Percentiles rank a stretch among this genome's conserved stretches.
phyloP scores from a whole-genome alignment of 2,797 vertebrate genomes.

The Menidia menidia region DNA sequence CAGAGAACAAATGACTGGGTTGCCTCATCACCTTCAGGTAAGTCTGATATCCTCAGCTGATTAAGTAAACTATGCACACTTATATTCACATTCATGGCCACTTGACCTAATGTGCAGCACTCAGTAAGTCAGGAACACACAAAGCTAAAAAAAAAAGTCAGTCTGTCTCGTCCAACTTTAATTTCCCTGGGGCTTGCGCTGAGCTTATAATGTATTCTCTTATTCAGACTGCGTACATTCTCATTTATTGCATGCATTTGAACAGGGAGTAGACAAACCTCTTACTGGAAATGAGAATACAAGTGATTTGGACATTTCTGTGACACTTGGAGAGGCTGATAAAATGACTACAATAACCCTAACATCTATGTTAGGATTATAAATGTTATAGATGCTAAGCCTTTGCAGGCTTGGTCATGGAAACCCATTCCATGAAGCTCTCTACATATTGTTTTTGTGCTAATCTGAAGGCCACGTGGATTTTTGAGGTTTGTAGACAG shows the following conservation, averaged over 20 bases:
- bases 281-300: not conserved
- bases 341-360: no score
- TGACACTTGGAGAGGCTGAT: not conserved
- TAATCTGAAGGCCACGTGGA: no score
- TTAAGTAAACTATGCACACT: not conserved
- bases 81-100: not conserved
- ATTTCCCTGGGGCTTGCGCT: not conserved
- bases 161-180: not conserved
- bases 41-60: not conserved
- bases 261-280: not conserved
- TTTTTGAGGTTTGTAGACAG: no score
- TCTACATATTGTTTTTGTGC: no score
- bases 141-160: not conserved
- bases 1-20: not conserved
- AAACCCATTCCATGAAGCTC: no score
- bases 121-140: not conserved
- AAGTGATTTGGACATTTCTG: not conserved
- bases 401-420: no score
- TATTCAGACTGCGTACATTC: slow-evolving; percentile 12
- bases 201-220: not conserved
- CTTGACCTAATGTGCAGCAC: not conserved
- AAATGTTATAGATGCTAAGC: no score
- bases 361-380: not conserved
- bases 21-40: not conserved
- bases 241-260: slow-evolving; percentile 8